These are phyloP conservation scores for Aviceda subcristata DNA, from an alignment of 2,113 vertebrate species.

Conservation along the genomic window DNA sequence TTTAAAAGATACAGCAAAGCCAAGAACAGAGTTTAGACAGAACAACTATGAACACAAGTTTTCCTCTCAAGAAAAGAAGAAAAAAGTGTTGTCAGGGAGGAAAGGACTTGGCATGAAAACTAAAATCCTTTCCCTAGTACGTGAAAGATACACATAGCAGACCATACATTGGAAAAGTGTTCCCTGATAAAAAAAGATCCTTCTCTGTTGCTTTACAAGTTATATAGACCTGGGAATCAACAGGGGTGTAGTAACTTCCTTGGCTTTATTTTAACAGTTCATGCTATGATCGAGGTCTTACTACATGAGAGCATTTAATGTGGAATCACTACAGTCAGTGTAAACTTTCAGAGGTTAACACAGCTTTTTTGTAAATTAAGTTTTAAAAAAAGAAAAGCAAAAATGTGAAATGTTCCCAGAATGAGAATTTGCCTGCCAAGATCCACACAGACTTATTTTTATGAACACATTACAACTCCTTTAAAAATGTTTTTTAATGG, in stretches of 20 bases:
- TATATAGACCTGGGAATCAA: background rate
- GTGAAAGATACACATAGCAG: background rate
- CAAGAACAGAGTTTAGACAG: background rate
- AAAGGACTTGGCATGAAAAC: background rate
- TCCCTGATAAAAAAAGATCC: background rate
- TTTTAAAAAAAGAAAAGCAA: background rate
- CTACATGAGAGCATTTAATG: background rate
- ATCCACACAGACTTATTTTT: constrained; percentile 45
- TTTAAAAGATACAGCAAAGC: background rate
- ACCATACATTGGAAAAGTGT: background rate
- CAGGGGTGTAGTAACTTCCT: background rate
- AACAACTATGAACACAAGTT: background rate
- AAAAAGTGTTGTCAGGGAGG: background rate
- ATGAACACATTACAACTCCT: constrained; percentile 52
- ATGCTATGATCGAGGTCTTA: background rate
- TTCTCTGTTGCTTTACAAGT: background rate
- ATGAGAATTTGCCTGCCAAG: constrained; percentile 34
- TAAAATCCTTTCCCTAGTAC: background rate
- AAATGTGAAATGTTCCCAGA: constrained; percentile 1
- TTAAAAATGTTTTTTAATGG: constrained; percentile 65
- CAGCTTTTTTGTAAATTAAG: background rate
- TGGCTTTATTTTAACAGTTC: background rate
- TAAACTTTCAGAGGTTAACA: background rate
- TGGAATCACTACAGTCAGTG: background rate
- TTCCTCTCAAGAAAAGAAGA: background rate